These are phyloP conservation scores for Pentalonia nigronervosa DNA, from an alignment of 1,140 invertebrate genomes.

Conservation along the genomic window DNA sequence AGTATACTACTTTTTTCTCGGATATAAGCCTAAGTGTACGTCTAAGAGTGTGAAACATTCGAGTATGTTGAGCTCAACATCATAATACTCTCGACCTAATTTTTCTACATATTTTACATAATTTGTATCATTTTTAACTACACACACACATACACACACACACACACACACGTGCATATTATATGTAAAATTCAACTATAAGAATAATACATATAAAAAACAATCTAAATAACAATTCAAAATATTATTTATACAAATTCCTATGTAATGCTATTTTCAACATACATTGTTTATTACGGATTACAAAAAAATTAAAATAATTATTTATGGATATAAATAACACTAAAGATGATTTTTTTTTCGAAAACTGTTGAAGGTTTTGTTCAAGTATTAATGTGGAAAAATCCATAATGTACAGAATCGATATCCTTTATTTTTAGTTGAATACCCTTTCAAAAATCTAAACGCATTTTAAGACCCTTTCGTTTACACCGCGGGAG, in stretches of 20 bases:
- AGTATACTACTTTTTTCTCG: conserved; percentile 51
- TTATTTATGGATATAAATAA: not conserved
- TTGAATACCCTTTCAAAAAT: conserved; percentile 39
- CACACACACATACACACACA: too few relatives aligned
- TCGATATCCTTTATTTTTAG: conserved; percentile 52
- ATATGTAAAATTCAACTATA: not conserved
- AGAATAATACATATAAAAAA: too few relatives aligned
- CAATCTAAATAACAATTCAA: not conserved
- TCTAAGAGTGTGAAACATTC: conserved; percentile 1
- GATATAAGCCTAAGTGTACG: conserved; percentile 5
- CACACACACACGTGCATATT: too few relatives aligned
- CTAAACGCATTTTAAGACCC: conserved; percentile 44
- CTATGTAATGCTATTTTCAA: not conserved
- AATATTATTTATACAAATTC: not conserved
- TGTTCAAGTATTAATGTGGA: not conserved
- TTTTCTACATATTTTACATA: not conserved
- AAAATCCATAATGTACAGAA: conserved; percentile 43
- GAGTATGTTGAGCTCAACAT: not conserved
- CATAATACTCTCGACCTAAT: conserved; percentile 37
- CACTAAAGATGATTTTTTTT: not conserved
- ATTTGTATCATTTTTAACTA: not conserved
- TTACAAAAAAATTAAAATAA: not conserved
- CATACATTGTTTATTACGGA: not conserved
- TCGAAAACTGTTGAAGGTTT: not conserved
- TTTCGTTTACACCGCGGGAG: conserved; percentile 19